phyloP scores from a whole-genome alignment of 37 sponge, comb jelly and placozoan genomes.

The Beroe ovata region DNA sequence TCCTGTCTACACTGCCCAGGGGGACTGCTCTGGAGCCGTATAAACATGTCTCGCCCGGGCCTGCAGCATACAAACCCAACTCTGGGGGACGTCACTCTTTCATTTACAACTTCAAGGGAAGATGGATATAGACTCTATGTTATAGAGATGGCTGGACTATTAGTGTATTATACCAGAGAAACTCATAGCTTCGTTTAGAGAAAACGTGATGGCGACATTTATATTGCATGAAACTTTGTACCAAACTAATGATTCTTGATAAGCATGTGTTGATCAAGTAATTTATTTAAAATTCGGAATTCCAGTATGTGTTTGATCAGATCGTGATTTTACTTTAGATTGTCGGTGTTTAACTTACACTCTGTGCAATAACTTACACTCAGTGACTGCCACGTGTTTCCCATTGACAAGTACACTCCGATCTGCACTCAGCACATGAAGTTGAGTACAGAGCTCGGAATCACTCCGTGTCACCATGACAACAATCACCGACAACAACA shows the following conservation, averaged over 20 bases:
- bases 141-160: no score
- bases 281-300: no score
- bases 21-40: constrained; percentile 58
- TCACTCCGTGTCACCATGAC: neutral
- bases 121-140: constrained; percentile 61
- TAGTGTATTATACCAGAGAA: no score
- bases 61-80: constrained; percentile 57
- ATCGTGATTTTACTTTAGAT: no score
- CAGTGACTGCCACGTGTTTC: neutral
- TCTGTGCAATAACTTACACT: no score
- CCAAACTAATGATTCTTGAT: no score
- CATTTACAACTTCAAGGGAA: constrained; percentile 64
- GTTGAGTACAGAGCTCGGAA: neutral
- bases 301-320: no score
- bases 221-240: no score
- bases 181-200: no score
- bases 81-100: constrained; percentile 1
- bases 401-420: neutral
- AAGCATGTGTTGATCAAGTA: no score
- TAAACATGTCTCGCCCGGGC: constrained; percentile 45
- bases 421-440: neutral
- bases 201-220: no score
- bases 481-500: neutral
- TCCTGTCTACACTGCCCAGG: constrained; percentile 44
- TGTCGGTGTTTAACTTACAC: no score